phyloP scores from a whole-genome alignment of 2,888 invertebrate species.

The Synergus umbraculus region DNA sequence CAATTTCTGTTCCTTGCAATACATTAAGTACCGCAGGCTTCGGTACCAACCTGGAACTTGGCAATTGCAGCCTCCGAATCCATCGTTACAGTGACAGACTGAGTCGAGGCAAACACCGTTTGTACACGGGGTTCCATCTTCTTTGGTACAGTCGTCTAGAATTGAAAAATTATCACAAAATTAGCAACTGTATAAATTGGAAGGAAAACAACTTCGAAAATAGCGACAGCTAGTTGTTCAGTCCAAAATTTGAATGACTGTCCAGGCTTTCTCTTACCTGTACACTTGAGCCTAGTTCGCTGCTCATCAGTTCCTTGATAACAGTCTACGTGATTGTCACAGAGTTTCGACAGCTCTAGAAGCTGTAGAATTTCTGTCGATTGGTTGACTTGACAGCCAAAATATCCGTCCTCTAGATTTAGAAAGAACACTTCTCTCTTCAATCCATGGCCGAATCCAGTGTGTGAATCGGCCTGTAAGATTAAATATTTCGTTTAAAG shows the following conservation, averaged over 20 bases:
- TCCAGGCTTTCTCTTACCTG: slow-evolving; percentile 81
- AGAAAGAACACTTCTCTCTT: slow-evolving; percentile 97
- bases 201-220: not conserved
- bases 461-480: slow-evolving; percentile 85
- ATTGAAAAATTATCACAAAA: slow-evolving; percentile 52
- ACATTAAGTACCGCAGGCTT: not conserved
- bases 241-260: not conserved
- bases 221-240: too few relatives aligned
- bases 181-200: not conserved
- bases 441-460: slow-evolving; percentile 89
- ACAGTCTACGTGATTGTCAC: slow-evolving; percentile 94
- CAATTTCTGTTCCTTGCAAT: slow-evolving; percentile 18
- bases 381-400: slow-evolving; percentile 98
- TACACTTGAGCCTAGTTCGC: slow-evolving; percentile 93
- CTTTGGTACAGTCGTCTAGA: slow-evolving; percentile 94
- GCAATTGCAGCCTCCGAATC: slow-evolving; percentile 95
- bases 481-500: not conserved
- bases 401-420: slow-evolving; percentile 97
- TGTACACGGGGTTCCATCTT: slow-evolving; percentile 92
- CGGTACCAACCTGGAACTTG: slow-evolving; percentile 89
- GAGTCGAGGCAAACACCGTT: slow-evolving; percentile 96
- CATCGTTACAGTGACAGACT: slow-evolving; percentile 97
- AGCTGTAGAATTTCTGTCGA: slow-evolving; percentile 96
- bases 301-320: slow-evolving; percentile 95
- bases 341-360: slow-evolving; percentile 95